phyloP scores from a whole-genome alignment of 2,888 invertebrate genomes.

The Mesorhabditis spiculigera region DNA sequence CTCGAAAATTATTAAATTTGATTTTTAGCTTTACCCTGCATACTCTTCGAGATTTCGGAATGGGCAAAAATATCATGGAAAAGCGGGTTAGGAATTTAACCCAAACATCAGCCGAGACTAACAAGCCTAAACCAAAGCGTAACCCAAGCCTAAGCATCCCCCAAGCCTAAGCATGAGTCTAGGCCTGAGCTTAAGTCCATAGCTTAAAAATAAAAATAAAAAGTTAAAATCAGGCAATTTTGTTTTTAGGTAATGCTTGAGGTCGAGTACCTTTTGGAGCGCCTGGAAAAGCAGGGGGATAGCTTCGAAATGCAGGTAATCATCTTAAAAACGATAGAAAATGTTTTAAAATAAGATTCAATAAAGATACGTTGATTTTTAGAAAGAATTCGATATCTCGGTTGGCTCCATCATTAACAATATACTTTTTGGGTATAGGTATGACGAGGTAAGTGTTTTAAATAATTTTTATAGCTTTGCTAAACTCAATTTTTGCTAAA shows the following conservation, averaged over 20 bases:
- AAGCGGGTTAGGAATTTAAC: too few species aligned
- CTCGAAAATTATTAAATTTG: neutral
- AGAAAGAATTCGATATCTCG: slow-evolving; percentile 6
- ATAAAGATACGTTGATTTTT: too few species aligned
- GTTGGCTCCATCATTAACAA: slow-evolving; percentile 4
- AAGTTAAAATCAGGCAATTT: too few species aligned
- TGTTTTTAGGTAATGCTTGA: slow-evolving; percentile 3
- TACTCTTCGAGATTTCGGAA: slow-evolving; percentile 1
- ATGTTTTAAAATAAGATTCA: too few species aligned
- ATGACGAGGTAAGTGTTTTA: neutral
- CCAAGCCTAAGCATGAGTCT: too few species aligned
- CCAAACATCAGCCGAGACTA: too few species aligned
- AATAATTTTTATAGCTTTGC: neutral
- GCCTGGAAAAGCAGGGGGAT: neutral
- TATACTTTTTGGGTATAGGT: neutral
- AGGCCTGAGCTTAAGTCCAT: too few species aligned
- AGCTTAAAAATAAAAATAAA: too few species aligned
- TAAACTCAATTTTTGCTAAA: neutral
- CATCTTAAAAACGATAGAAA: too few species aligned
- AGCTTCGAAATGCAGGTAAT: too few species aligned
- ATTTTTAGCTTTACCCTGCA: neutral
- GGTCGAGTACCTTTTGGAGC: slow-evolving; percentile 1
- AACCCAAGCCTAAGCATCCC: too few species aligned
- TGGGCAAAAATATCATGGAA: slow-evolving; percentile 4
- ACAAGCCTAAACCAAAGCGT: too few species aligned